A percentile compares a stretch with the other conserved stretches of the same genome.
Evolutionary conservation across 2,113 vertebrate species (phyloP).

Genomic region (Cynopterus brachyotis): DNA sequence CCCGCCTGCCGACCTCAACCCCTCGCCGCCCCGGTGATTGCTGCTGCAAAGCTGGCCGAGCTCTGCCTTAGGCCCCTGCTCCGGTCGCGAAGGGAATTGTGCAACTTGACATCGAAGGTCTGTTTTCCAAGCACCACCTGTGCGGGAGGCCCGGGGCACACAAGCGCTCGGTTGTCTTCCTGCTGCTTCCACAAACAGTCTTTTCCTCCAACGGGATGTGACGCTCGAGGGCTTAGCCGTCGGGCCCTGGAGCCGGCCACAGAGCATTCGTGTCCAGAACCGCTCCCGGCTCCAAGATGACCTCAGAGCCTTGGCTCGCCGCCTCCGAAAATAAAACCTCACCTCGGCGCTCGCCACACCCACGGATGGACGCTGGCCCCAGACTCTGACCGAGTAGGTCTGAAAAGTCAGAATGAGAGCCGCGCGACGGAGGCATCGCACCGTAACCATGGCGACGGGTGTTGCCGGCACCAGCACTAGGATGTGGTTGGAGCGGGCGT

Average conservation of each 20-base stretch:
- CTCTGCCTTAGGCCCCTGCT: neutral
- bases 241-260: neutral
- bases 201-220: neutral
- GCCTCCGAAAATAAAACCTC: constrained; percentile 65
- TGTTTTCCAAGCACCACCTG: constrained; percentile 41
- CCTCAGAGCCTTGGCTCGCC: constrained; percentile 46
- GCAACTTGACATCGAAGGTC: constrained; percentile 20
- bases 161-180: constrained; percentile 41
- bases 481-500: neutral
- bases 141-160: constrained; percentile 32
- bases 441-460: constrained; percentile 54
- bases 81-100: neutral
- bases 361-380: constrained; percentile 13
- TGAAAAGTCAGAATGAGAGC: neutral
- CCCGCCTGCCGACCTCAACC: neutral
- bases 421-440: neutral
- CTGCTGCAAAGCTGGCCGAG: neutral
- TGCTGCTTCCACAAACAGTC: constrained; percentile 28
- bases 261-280: neutral
- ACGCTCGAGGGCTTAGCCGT: neutral
- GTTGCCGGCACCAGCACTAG: constrained; percentile 38
- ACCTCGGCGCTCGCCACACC: constrained; percentile 62
- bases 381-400: neutral
- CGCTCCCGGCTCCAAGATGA: constrained; percentile 19
- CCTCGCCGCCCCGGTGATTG: neutral